Base-by-base conservation (phyloP, 2,113 vertebrate species). In the Callopanchax toddi region DNA sequence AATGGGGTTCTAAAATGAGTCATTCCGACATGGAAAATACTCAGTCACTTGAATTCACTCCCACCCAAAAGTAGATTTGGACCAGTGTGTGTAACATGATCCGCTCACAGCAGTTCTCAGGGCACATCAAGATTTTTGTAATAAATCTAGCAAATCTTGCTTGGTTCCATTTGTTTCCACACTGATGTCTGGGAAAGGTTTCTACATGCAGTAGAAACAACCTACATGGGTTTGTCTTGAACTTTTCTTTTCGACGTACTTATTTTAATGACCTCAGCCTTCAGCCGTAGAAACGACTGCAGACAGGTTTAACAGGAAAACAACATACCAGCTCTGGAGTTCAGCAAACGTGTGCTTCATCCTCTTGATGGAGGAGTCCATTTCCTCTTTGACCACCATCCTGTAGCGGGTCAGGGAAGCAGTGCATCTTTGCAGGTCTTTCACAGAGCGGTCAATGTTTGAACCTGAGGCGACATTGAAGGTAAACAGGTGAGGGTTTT, bases 341-440 rank as follows among this genome's bases (percentile, higher is more conserved):
- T 99, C 97, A 2, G 95, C 92, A 86, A 99, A 99, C 2, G 92
- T 94, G 79, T 93, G 94, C 78, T 99, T 99, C 94, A 99, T 98
- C 78, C 87, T 95, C 85, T 96, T 98, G 86, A 98, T 94, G n/a
- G 97, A 98, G 0, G 91, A 88, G 66, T 99, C 96, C 94, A 98
- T 97, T 74, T 98, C 97, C 36, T 98, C 96, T 83, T 96, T 97
- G 59, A 99, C 93, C 76, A 98, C 92, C 21, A 95, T 93, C 60
- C 94, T 93, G 87, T 99, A 98, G n/a, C 97, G 94, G 0, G 95
- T 95, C 76, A 99, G 91, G 0, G 97, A 99, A 1, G 94, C 96
- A 0, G 93, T 95, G 76, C 97, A 99, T 44, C 96, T 91, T 85
- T 99, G 97, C 50, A 99, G 93, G 87, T 99, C 97, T 88, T 99